Evolutionary conservation across 2,888 invertebrate genomes (phyloP), one percentile per base, ranked within the genome.

Genomic region (Sarcophaga caerulescens): DNA sequence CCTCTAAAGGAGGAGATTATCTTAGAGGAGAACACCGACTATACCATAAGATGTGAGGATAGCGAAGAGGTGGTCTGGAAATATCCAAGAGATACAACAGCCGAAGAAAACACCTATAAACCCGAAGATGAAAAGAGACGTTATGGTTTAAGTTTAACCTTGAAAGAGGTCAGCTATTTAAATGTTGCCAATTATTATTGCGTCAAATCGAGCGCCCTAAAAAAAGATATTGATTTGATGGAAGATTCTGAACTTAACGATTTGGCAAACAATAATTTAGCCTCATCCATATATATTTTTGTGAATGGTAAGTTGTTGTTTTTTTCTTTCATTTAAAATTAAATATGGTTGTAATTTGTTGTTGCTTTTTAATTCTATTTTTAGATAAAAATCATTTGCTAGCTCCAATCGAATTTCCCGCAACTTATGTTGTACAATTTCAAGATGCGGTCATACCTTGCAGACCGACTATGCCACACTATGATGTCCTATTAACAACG

Each of bases 121-220:
- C 88, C 89, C 0, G 85, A 88, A 8, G 90, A 92, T 85, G 87
- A 88, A 1, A 71, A 84, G 4, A 88, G 91, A 3, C 90, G 90
- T 80, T 94, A 93, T 89, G 94, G 94, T 87, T 92, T 93, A 68
- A 91, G 92, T 76, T 91, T 96, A 52, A 92, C 94, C 62, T 88
- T 95, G 44, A 90, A 89, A 68, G 92, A 94, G 73, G 94, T 95
- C 4, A 92, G 93, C 66, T 93, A 92, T 19, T 92, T 92, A 23
- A 92, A 94, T 75, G 94, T 95, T 78, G 95, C 94, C 69, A 94
- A 94, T 90, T 95, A 94, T 88, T 95, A 94, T 85, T 95, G 95
- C 89, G 93, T 94, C 74, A 94, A 94, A 88, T 81, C 89, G 3
- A 87, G 85, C 65, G 80, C 81, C 17, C 10, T 77, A 14, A 77